Percentiles rank a stretch among this genome's conserved stretches.
Evolutionary conservation across 2,797 vertebrate species (phyloP).

Genomic region (Heterohyrax brucei): DNA sequence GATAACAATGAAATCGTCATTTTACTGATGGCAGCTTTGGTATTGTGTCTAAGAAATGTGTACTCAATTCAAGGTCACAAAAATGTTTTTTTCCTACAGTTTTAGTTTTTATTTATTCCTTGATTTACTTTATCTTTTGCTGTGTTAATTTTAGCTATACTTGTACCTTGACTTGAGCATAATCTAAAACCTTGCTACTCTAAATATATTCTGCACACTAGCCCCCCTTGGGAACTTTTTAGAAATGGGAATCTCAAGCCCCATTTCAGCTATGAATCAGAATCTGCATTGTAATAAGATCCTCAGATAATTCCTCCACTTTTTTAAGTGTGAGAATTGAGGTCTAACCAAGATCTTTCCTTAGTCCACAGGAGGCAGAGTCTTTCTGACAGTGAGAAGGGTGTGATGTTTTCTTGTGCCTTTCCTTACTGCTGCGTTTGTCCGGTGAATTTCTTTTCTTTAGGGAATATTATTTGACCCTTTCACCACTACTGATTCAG

Average conservation of each 20-base stretch:
- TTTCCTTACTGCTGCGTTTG: neutral
- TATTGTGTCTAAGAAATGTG: too few relatives aligned
- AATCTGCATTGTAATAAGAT: conserved; percentile 16
- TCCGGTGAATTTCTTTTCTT: neutral
- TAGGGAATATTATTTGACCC: neutral
- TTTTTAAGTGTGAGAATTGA: neutral
- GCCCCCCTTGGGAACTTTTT: neutral
- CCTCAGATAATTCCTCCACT: neutral
- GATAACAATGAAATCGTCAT: too few relatives aligned
- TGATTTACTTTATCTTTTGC: neutral
- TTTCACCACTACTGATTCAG: neutral
- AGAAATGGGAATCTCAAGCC: neutral
- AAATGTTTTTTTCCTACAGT: too few relatives aligned
- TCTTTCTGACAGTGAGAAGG: neutral
- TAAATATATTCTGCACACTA: neutral
- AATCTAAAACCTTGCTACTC: neutral
- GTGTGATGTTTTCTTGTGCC: neutral
- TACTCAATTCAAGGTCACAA: too few relatives aligned
- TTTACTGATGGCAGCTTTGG: too few relatives aligned
- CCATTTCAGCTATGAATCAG: neutral
- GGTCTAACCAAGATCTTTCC: neutral
- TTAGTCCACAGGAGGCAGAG: neutral
- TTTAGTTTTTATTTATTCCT: neutral
- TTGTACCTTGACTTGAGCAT: neutral
- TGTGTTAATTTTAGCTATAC: neutral